Conservation (phyloP, 2,797 vertebrate species). For the Acanthornis magna region DNA sequence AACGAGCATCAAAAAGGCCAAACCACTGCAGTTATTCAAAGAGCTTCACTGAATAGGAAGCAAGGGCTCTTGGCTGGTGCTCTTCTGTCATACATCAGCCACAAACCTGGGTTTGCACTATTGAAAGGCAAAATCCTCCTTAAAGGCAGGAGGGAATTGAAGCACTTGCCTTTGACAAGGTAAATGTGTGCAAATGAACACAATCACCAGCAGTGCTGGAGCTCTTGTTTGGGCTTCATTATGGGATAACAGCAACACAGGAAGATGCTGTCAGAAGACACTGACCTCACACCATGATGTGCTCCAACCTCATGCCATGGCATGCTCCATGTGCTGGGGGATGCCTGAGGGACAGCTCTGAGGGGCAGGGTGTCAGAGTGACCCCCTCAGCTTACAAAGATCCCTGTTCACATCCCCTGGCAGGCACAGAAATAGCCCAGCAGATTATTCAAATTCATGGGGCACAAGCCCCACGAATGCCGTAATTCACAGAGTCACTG, state of each 20-base stretch:
- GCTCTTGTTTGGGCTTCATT: not conserved
- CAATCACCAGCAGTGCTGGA: not conserved
- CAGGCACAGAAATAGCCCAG: accelerated
- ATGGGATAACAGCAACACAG: not conserved
- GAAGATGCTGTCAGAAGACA: not conserved
- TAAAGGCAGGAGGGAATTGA: not conserved
- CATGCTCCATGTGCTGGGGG: accelerated
- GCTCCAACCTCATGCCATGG: not conserved
- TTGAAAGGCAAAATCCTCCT: not conserved
- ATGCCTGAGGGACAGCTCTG: accelerated
- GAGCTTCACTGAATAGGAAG: not conserved
- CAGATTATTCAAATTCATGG: accelerated
- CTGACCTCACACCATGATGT: accelerated
- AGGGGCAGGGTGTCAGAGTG: not conserved
- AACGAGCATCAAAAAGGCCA: not conserved
- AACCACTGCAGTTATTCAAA: not conserved
- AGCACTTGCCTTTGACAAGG: not conserved
- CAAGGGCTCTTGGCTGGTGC: not conserved
- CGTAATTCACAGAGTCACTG: accelerated
- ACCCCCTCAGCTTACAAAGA: not conserved
- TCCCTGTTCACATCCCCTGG: not conserved
- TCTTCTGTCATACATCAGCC: accelerated
- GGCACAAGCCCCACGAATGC: not conserved
- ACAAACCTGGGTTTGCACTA: not conserved
- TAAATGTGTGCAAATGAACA: accelerated